A percentile compares a stretch with the other conserved stretches of the same genome.
These are phyloP conservation scores for Paradisaea rubra DNA, from an alignment of 2,113 vertebrate genomes.

Conservation along the genomic window DNA sequence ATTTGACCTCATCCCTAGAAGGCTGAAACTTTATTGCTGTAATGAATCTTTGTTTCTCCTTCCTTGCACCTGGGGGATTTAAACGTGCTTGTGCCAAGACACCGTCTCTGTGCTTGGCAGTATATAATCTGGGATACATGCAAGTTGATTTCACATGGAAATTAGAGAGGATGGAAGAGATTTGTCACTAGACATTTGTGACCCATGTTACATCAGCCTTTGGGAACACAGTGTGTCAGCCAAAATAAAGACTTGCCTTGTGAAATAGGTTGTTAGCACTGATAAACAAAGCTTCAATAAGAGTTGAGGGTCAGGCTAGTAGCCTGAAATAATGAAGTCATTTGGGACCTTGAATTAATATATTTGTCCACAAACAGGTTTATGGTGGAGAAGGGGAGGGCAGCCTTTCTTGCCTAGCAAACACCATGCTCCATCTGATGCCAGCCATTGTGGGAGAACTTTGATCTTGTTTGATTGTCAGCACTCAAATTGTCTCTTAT, in stretches of 20 bases:
- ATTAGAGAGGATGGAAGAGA: conserved; percentile 4
- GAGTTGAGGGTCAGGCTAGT: not conserved
- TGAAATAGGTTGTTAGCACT: not conserved
- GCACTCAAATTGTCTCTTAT: not conserved
- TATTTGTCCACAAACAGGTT: not conserved
- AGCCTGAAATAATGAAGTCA: not conserved
- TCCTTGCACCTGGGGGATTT: conserved; percentile 8
- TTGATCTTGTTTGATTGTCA: not conserved
- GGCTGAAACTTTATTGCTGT: conserved; percentile 37
- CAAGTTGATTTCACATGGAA: conserved; percentile 14
- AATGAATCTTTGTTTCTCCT: conserved; percentile 53
- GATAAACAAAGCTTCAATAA: not conserved
- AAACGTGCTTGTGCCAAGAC: not conserved
- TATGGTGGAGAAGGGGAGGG: not conserved
- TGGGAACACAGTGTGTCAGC: not conserved
- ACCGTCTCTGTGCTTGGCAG: not conserved
- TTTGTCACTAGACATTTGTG: conserved; percentile 1
- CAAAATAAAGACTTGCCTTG: not conserved
- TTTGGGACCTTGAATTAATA: not conserved
- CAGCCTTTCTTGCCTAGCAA: not conserved
- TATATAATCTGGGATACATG: not conserved
- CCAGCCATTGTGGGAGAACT: not conserved
- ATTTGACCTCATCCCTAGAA: conserved; percentile 44
- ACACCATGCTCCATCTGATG: not conserved
- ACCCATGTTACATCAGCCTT: conserved; percentile 23